Evolutionary conservation across 2,888 invertebrate species (phyloP).

Genomic region (Augochlorella aurata): DNA sequence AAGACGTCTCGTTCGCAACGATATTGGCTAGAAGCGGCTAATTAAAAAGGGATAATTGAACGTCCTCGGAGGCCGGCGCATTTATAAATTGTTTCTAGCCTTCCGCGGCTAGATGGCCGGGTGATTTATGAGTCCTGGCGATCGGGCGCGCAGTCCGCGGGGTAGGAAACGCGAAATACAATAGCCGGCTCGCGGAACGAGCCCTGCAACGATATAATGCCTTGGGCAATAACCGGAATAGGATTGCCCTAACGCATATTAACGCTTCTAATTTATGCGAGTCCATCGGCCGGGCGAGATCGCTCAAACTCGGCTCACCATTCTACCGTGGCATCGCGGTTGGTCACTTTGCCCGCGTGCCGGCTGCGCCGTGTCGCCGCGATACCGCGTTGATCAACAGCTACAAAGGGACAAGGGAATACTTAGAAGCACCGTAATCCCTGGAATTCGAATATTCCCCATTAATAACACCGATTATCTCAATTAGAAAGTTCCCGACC

Average conservation of each 20-base stretch:
- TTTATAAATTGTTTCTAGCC: slow-evolving; percentile 22
- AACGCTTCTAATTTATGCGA: slow-evolving; percentile 72
- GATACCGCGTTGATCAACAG: slow-evolving; percentile 66
- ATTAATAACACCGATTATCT: slow-evolving; percentile 26
- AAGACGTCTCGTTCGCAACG: no score
- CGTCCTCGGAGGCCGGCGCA: background rate
- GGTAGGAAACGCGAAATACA: slow-evolving; percentile 41
- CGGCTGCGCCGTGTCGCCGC: slow-evolving; percentile 56
- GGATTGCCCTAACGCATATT: slow-evolving; percentile 67
- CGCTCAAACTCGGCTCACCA: slow-evolving; percentile 48
- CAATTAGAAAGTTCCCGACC: slow-evolving; percentile 22
- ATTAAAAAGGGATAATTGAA: slow-evolving; percentile 13
- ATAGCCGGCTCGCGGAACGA: slow-evolving; percentile 21
- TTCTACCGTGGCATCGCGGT: slow-evolving; percentile 48
- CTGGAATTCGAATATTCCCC: slow-evolving; percentile 43
- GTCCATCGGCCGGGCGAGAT: slow-evolving; percentile 61
- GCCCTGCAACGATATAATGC: slow-evolving; percentile 39
- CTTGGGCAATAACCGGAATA: slow-evolving; percentile 58
- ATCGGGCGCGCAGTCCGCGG: background rate
- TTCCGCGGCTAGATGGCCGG: background rate
- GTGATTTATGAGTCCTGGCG: slow-evolving; percentile 30
- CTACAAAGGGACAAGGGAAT: slow-evolving; percentile 57
- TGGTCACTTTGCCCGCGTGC: slow-evolving; percentile 56
- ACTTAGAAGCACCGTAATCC: slow-evolving; percentile 42
- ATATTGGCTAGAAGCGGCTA: background rate